phyloP scores from a whole-genome alignment of 2,797 vertebrate species.

The Gallinago nigripennis region DNA sequence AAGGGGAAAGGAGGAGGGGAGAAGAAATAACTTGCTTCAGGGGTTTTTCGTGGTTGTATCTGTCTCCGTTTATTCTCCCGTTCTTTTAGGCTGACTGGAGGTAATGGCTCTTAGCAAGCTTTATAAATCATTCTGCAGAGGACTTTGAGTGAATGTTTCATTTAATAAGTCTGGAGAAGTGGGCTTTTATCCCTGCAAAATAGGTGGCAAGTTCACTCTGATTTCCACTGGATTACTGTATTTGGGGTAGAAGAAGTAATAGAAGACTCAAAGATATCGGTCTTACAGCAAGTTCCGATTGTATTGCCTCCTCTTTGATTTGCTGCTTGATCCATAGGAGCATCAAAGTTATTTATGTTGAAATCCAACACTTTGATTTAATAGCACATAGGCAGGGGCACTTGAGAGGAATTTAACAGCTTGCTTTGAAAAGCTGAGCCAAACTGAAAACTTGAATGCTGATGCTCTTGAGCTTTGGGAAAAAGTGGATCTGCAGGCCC shows the following conservation, averaged over 20 bases:
- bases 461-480: neutral
- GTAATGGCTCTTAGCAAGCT: conserved; percentile 6
- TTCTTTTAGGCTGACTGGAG: conserved; percentile 5
- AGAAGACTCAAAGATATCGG: neutral
- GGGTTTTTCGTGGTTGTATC: neutral
- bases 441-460: neutral
- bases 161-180: conserved; percentile 34
- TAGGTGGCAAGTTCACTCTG: neutral
- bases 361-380: conserved; percentile 9
- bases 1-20: neutral
- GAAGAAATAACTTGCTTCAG: neutral
- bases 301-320: neutral
- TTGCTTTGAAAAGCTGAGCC: neutral
- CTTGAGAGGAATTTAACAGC: neutral
- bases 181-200: neutral
- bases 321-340: neutral
- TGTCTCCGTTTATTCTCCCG: neutral
- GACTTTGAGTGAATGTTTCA: neutral
- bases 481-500: neutral
- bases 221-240: conserved; percentile 30
- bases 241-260: neutral
- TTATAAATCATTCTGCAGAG: conserved; percentile 12
- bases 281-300: neutral
- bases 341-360: neutral
- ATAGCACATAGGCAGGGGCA: neutral